These are phyloP conservation scores for Mungos mungo DNA, from an alignment of 2,113 vertebrate species.

Conservation along the genomic window DNA sequence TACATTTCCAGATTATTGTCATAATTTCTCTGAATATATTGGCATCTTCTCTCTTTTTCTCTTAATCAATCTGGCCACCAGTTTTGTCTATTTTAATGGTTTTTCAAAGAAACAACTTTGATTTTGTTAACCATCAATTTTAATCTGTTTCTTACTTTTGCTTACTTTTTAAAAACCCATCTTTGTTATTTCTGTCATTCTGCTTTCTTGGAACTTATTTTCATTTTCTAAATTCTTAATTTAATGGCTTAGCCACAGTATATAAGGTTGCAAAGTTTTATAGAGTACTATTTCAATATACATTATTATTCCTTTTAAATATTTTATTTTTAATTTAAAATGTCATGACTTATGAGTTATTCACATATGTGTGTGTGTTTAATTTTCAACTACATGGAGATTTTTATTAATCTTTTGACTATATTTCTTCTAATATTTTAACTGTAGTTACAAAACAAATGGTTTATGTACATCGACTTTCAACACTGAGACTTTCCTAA, in stretches of 20 bases:
- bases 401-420: background rate
- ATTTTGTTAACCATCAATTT: background rate
- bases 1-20: background rate
- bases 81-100: background rate
- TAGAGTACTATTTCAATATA: background rate
- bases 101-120: constrained; percentile 4
- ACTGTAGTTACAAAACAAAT: background rate
- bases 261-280: background rate
- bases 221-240: background rate
- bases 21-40: background rate
- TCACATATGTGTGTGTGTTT: background rate
- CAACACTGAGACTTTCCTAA: background rate
- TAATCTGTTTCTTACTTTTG: background rate
- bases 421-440: constrained; percentile 15
- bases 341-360: background rate
- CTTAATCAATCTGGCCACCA: background rate
- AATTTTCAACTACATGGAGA: background rate
- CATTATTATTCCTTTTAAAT: background rate
- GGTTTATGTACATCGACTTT: background rate
- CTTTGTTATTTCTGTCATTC: background rate
- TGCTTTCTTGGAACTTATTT: background rate
- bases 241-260: background rate
- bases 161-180: background rate
- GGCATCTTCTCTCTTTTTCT: background rate
- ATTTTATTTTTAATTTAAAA: background rate